phyloP scores from a whole-genome alignment of 37 sponge, comb jelly and placozoan genomes.

The Dysidea cf. avara region DNA sequence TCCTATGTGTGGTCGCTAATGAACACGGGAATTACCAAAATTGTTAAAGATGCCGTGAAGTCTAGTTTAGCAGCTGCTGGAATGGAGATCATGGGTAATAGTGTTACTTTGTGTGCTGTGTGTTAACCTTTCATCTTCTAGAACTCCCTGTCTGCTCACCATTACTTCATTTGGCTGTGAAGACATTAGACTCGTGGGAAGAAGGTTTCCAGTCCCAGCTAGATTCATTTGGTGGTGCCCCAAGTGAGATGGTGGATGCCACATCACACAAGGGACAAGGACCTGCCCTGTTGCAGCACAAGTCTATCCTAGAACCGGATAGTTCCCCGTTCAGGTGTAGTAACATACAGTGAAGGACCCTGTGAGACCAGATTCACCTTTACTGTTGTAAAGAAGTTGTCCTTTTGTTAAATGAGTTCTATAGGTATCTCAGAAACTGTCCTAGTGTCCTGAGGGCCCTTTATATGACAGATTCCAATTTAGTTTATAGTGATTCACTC shows the following conservation, averaged over 20 bases:
- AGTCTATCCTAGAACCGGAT: slow-evolving; percentile 74
- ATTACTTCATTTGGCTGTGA: slow-evolving; percentile 52
- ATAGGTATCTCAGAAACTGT: no score
- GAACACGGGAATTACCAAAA: slow-evolving; percentile 58
- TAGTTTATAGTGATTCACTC: no score
- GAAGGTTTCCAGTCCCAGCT: slow-evolving; percentile 34
- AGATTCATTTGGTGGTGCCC: slow-evolving; percentile 43
- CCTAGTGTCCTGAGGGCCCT: no score
- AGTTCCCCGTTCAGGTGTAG: slow-evolving; percentile 75
- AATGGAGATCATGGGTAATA: slow-evolving; percentile 76
- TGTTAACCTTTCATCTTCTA: slow-evolving; percentile 9
- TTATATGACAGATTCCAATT: no score
- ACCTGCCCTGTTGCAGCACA: slow-evolving; percentile 70
- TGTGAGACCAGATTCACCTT: no score
- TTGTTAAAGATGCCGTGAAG: slow-evolving; percentile 35
- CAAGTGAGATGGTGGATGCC: slow-evolving; percentile 39
- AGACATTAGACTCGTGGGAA: slow-evolving; percentile 79
- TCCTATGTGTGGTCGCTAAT: slow-evolving; percentile 75
- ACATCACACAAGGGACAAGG: slow-evolving; percentile 22
- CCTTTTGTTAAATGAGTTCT: no score
- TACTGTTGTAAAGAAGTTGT: no score
- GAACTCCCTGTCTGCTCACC: slow-evolving; percentile 76
- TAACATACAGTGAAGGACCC: neutral
- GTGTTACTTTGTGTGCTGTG: neutral
- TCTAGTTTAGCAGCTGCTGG: slow-evolving; percentile 59